phyloP scores from a whole-genome alignment of 2,113 vertebrate genomes.

The Charina bottae region DNA sequence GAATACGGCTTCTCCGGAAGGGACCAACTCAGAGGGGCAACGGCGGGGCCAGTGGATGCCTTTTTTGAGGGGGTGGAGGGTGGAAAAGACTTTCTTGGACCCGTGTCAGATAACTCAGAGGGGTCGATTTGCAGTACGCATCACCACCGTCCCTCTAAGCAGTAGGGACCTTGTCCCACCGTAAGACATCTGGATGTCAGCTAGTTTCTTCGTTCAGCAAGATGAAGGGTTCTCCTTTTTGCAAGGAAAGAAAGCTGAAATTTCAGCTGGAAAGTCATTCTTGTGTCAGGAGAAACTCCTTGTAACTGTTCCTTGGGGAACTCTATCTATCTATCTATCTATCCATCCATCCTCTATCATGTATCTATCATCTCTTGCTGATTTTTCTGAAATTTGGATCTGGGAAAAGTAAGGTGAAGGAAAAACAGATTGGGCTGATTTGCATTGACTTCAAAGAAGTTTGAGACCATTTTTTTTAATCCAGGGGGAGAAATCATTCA shows the following conservation, averaged over 20 bases:
- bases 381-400: too few species aligned
- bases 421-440: too few species aligned
- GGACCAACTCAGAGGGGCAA: constrained; percentile 28
- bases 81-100: neutral
- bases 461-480: too few species aligned
- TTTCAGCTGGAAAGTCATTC: constrained; percentile 26
- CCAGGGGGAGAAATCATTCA: too few species aligned
- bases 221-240: neutral
- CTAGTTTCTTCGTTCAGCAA: constrained; percentile 50
- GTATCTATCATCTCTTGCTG: too few species aligned
- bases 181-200: constrained; percentile 11
- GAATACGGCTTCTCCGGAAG: neutral
- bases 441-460: too few species aligned
- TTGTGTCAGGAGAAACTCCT: constrained; percentile 47
- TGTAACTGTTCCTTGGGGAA: constrained; percentile 44
- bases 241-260: too few species aligned
- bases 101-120: constrained; percentile 26
- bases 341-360: too few species aligned
- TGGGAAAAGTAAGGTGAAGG: too few species aligned
- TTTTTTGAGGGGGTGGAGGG: constrained; percentile 59
- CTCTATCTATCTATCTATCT: too few species aligned
- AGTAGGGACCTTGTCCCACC: constrained; percentile 42
- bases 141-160: constrained; percentile 36
- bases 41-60: constrained; percentile 66
- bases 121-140: constrained; percentile 43